Evolutionary conservation across 2,113 vertebrate genomes (phyloP).

Genomic region (Esox niger): DNA sequence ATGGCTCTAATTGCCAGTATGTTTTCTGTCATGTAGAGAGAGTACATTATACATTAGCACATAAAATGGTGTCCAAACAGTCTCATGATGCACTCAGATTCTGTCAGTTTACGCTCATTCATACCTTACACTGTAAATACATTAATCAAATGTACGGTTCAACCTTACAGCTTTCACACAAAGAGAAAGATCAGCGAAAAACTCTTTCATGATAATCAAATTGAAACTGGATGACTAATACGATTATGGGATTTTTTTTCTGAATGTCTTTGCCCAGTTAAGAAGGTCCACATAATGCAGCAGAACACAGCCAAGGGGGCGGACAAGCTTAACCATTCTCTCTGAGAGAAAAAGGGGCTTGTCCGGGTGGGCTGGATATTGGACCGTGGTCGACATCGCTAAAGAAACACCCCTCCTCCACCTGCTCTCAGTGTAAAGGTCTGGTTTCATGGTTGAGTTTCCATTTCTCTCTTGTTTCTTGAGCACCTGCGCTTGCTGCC

Average conservation of each 20-base stretch:
- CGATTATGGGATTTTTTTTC: conserved; percentile 57
- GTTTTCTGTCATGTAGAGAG: no score
- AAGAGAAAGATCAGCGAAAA: conserved; percentile 34
- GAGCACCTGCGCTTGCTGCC: conserved; percentile 15
- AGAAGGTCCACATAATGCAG: conserved; percentile 69
- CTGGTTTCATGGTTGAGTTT: conserved; percentile 66
- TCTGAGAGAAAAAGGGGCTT: conserved; percentile 72
- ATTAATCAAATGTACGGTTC: conserved; percentile 11
- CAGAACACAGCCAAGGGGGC: conserved; percentile 68
- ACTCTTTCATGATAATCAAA: conserved; percentile 40
- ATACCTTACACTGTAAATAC: no score
- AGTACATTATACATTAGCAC: no score
- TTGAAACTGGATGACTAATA: conserved; percentile 60
- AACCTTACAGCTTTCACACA: conserved; percentile 23
- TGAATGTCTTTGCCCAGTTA: conserved; percentile 48
- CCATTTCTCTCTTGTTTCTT: conserved; percentile 29
- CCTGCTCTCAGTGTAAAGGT: conserved; percentile 62
- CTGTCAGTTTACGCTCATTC: no score
- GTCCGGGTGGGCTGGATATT: conserved; percentile 53
- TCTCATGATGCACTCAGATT: no score
- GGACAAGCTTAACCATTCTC: conserved; percentile 81
- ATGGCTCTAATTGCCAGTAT: no score
- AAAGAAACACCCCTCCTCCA: conserved; percentile 73
- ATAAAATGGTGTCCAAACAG: no score
- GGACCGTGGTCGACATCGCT: conserved; percentile 67